Base-by-base conservation (phyloP, 2,888 invertebrate genomes). In the Heliconius hortense region DNA sequence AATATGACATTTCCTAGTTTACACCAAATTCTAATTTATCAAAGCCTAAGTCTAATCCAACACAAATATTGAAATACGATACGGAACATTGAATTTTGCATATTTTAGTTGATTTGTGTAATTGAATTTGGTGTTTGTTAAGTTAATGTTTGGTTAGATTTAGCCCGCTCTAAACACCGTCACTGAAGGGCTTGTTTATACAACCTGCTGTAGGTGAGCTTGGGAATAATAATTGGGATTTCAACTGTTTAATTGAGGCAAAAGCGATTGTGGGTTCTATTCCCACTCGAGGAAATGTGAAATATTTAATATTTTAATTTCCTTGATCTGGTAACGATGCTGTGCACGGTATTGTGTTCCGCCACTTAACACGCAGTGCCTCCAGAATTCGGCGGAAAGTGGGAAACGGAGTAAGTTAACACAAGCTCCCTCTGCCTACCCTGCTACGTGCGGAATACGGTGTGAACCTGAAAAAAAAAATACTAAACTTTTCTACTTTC, bases 51-150 rank as follows among this genome's bases (percentile, higher is more conserved):
- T 69, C 69, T n/a, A 56, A 66, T 69, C 56, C n/a, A 56, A 56
- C 35, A 69, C 56, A 56, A 69, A 69, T 69, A 56, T 69, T 35
- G 69, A 15, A 35, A 18, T 24, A 26, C 71, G 26, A 60, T 71
- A n/a, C n/a, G 43, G 43, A 71, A 71, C 71, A 62, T 60, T 56
- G 69, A 71, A 43, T 71, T 71, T 43, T 24, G 71, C 43, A 43
- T 71, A 71, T 71, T 71, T 71, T 21, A 62, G 60, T 71, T 62
- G 43, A 71, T 39, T 71, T 71, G 26, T 62, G 60, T 60, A 69
- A 69, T 71, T 71, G 71, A 26, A 62, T 62, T 71, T 28, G 62
- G 13, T 71, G 71, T 62, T 71, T 71, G 71, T 43, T 11, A 26
- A 60, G 39, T 71, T 71, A 62, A 62, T 71, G 26, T 71, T 71